These are phyloP conservation scores for Sapajus apella DNA, from an alignment of 2,113 vertebrate species.

Conservation along the genomic window DNA sequence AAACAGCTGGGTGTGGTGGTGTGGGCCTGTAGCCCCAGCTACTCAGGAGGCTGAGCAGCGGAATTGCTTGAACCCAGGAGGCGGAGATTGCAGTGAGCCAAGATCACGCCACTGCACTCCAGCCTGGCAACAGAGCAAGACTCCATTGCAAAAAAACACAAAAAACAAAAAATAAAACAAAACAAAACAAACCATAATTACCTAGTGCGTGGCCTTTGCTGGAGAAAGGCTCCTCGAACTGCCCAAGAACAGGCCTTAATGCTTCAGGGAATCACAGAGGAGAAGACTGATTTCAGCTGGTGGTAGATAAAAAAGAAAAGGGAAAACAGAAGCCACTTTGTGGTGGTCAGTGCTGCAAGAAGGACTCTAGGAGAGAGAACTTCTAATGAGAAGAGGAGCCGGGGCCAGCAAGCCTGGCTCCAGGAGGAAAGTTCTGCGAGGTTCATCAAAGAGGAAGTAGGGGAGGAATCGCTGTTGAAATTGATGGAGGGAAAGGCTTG, in stretches of 20 bases:
- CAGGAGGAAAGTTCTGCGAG: background rate
- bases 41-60: no score
- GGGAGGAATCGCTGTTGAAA: background rate
- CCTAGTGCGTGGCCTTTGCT: background rate
- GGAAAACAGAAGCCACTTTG: background rate
- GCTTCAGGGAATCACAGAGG: background rate
- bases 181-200: background rate
- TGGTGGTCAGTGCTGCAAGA: background rate
- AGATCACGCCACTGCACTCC: no score
- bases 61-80: no score
- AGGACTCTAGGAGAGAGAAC: background rate
- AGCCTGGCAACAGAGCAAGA: no score
- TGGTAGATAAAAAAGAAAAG: background rate
- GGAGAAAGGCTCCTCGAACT: background rate
- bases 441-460: background rate
- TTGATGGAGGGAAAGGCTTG: background rate
- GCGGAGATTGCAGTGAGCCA: no score
- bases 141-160: no score
- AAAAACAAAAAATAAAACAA: no score
- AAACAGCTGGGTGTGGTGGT: no score
- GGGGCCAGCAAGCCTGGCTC: background rate
- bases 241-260: background rate
- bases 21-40: no score
- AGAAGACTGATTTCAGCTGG: background rate
- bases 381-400: background rate